A percentile compares a stretch with the other conserved stretches of the same genome.
Conservation (phyloP, 1,140 invertebrate species). For the Drosophila pectinifera region DNA sequence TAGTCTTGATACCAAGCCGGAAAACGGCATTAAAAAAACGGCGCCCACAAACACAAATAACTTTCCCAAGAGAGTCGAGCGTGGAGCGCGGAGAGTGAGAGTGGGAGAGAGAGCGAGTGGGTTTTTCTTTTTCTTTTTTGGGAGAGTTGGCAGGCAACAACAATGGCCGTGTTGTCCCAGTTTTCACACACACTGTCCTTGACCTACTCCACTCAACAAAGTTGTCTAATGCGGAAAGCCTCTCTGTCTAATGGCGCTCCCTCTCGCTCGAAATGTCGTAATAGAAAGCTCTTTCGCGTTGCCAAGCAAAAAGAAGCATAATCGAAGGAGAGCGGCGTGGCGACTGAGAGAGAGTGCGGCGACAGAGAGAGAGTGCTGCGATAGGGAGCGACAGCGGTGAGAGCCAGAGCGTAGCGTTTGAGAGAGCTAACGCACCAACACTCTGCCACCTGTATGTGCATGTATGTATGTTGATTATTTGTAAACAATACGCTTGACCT, state of each 20-base stretch:
- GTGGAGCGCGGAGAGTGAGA: constrained; percentile 14
- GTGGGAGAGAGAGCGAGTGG: constrained; percentile 42
- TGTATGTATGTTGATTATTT: constrained; percentile 75
- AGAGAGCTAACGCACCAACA: constrained; percentile 25
- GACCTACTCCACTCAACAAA: constrained; percentile 84
- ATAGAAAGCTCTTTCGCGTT: constrained; percentile 79
- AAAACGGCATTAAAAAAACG: constrained; percentile 38
- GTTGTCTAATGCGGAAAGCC: constrained; percentile 76
- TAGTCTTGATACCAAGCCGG: constrained; percentile 40
- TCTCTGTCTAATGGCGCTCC: constrained; percentile 44
- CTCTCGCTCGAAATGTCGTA: constrained; percentile 66
- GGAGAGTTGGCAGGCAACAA: constrained; percentile 74
- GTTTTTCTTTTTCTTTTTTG: constrained; percentile 42
- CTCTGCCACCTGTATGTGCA: constrained; percentile 30
- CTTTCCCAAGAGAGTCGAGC: constrained; percentile 37
- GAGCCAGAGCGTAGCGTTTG: constrained; percentile 28
- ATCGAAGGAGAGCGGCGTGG: constrained; percentile 19
- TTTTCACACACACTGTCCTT: constrained; percentile 84
- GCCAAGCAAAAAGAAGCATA: constrained; percentile 63
- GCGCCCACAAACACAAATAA: constrained; percentile 49
- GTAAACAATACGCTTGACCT: constrained; percentile 85
- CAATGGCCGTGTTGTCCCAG: constrained; percentile 81
- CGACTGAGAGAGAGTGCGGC: not conserved
- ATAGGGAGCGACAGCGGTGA: constrained; percentile 38
- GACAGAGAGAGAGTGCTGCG: not conserved